Evolutionary conservation across 1,140 invertebrate species (phyloP).

Genomic region (Campoletis sonorensis): DNA sequence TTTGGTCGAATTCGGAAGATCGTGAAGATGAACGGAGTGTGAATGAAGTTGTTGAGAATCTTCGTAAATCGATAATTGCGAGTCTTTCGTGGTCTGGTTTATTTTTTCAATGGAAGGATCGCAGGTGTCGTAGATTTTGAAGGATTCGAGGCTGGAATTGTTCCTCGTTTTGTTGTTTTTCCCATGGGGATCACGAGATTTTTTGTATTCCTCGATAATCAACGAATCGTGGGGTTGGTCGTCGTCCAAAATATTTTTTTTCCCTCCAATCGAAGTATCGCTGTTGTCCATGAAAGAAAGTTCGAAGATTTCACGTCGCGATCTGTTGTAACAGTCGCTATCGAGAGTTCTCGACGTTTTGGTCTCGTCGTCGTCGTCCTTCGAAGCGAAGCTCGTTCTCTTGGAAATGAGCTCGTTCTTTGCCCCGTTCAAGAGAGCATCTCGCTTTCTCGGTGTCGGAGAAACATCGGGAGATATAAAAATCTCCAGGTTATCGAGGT

Average conservation of each 20-base stretch:
- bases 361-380: neutral
- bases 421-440: constrained; percentile 35
- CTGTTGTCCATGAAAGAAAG: neutral
- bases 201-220: neutral
- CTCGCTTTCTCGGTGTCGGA: constrained; percentile 8
- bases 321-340: no score
- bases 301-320: neutral
- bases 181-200: neutral
- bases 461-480: neutral
- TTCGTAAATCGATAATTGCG: neutral
- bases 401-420: neutral
- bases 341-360: neutral
- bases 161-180: neutral
- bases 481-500: neutral
- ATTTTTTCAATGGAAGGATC: neutral
- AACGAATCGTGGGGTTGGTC: neutral
- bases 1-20: neutral
- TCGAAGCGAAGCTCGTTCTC: neutral
- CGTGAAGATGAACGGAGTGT: neutral
- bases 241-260: neutral
- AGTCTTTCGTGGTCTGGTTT: neutral
- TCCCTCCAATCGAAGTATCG: constrained; percentile 1
- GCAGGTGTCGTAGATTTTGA: neutral
- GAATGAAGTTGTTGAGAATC: neutral
- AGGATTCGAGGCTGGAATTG: neutral